phyloP scores from a whole-genome alignment of 92 coral and sea anemone species.

The Siderastrea siderea region DNA sequence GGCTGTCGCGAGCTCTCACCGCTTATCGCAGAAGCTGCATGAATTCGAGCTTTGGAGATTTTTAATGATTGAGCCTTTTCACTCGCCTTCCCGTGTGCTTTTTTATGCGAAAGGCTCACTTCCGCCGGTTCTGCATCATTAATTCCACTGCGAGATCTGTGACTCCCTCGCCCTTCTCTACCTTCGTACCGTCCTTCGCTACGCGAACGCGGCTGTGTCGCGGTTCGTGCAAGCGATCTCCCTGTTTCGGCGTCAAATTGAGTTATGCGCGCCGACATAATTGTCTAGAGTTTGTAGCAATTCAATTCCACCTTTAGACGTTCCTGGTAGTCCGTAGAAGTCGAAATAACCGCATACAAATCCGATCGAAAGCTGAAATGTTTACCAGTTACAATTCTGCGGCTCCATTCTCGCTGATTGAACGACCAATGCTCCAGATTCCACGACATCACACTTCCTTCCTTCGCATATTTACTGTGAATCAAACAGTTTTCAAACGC shows the following conservation, averaged over 20 bases:
- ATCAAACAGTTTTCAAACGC: conserved; percentile 9
- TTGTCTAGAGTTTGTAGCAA: conserved; percentile 55
- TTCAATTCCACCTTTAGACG: conserved; percentile 57
- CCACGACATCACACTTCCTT: conserved; percentile 71
- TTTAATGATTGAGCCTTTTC: conserved; percentile 71
- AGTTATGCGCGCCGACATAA: conserved; percentile 83
- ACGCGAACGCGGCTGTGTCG: conserved; percentile 72
- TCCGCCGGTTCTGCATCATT: conserved; percentile 94
- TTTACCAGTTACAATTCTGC: conserved; percentile 59
- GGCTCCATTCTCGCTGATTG: conserved; percentile 57
- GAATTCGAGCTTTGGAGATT: conserved; percentile 74
- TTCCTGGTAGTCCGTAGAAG: conserved; percentile 46
- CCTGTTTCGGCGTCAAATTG: conserved; percentile 77
- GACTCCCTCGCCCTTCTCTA: conserved; percentile 67
- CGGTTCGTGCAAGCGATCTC: conserved; percentile 66
- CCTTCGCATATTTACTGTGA: conserved; percentile 26
- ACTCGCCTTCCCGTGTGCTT: conserved; percentile 73
- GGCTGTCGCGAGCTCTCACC: conserved; percentile 44
- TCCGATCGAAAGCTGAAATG: conserved; percentile 37
- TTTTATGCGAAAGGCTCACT: conserved; percentile 72
- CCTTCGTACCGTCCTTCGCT: conserved; percentile 77
- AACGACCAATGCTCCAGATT: conserved; percentile 68
- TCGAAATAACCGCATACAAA: conserved; percentile 44
- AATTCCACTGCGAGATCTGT: conserved; percentile 63
- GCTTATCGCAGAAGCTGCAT: conserved; percentile 67